Percentiles rank a stretch among this genome's conserved stretches.
Conservation (phyloP, 2,797 vertebrate species). For the Arnoldichthys spilopterus region DNA sequence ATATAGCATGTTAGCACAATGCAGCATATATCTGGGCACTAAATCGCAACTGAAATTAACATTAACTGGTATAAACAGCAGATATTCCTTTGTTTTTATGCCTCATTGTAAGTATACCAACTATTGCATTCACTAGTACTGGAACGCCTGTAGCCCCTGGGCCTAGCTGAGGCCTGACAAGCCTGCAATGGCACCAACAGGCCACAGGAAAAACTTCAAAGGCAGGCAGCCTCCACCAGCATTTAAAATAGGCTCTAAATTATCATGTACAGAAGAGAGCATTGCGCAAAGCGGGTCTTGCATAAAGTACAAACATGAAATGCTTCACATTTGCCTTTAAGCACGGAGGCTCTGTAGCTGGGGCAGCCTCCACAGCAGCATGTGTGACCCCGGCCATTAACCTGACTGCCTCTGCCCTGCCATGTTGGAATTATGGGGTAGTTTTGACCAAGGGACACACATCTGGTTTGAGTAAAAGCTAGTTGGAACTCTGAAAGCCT, state of each 20-base stretch:
- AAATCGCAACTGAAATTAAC: background rate
- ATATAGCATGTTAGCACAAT: slow-evolving; percentile 3
- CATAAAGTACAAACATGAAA: slow-evolving; percentile 26
- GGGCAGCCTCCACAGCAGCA: background rate
- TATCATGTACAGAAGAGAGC: slow-evolving; percentile 31
- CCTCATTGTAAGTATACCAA: background rate
- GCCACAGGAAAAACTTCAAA: slow-evolving; percentile 30
- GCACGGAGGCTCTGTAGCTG: slow-evolving; percentile 29
- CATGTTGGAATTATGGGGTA: slow-evolving; percentile 28
- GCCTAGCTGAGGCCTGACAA: background rate
- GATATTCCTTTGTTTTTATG: too few species aligned
- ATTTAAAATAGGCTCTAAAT: slow-evolving; percentile 45
- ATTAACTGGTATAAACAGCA: background rate
- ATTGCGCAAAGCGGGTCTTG: slow-evolving; percentile 22
- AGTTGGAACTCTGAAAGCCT: slow-evolving; percentile 27
- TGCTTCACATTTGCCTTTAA: slow-evolving; percentile 37
- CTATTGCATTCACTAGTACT: background rate
- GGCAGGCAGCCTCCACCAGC: slow-evolving; percentile 17
- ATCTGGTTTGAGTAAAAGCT: slow-evolving; percentile 56
- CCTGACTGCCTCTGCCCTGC: background rate
- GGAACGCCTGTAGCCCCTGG: background rate
- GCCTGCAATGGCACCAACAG: slow-evolving; percentile 9
- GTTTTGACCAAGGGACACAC: slow-evolving; percentile 17
- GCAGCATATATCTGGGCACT: background rate
- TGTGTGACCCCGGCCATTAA: slow-evolving; percentile 8